Evolutionary conservation across 2,888 invertebrate genomes (phyloP).

Genomic region (Heteropelma amictum): DNA sequence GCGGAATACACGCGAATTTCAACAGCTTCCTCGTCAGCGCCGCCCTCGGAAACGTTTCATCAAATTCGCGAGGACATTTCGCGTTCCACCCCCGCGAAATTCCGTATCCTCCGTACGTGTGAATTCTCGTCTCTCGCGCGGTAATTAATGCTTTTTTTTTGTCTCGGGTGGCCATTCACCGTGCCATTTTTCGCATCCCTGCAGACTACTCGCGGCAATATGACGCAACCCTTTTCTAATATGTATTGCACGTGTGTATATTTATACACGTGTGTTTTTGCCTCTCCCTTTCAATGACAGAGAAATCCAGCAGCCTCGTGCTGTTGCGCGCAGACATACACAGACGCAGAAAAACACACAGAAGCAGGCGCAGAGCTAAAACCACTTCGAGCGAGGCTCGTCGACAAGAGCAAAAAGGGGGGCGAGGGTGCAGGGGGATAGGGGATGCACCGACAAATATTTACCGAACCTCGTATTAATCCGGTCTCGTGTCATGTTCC

Average conservation of each 20-base stretch:
- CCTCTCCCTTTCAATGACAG: slow-evolving; percentile 36
- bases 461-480: slow-evolving; percentile 57
- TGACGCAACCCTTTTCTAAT: neutral
- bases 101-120: neutral
- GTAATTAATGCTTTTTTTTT: slow-evolving; percentile 23
- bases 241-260: neutral
- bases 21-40: too few species aligned
- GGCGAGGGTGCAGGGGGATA: neutral
- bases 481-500: slow-evolving; percentile 55
- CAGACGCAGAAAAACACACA: slow-evolving; percentile 6
- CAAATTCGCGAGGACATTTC: too few species aligned
- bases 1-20: too few species aligned
- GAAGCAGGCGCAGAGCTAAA: too few species aligned
- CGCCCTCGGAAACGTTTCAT: too few species aligned
- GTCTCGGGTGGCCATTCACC: neutral
- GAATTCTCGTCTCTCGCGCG: neutral
- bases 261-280: slow-evolving; percentile 22
- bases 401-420: slow-evolving; percentile 37
- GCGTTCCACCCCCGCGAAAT: neutral
- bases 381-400: slow-evolving; percentile 52
- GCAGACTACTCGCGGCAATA: neutral
- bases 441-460: slow-evolving; percentile 55
- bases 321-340: neutral
- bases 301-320: neutral
- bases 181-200: neutral